Base-by-base conservation (phyloP, 2,888 invertebrate genomes). In the Paralinhomoeus sp. region DNA sequence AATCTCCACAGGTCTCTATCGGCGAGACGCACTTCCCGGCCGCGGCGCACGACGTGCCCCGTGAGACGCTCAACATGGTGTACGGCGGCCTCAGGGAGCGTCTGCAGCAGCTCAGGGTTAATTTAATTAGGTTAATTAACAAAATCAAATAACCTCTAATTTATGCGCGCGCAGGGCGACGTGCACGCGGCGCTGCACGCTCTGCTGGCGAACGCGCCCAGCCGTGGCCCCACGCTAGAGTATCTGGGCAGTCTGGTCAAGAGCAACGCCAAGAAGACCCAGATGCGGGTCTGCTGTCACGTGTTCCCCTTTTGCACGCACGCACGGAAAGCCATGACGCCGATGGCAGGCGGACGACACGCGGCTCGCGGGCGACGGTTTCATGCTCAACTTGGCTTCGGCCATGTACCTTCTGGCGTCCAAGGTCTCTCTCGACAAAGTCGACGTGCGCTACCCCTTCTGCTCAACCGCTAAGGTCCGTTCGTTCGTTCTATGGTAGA, bases 381-480 rank as follows among this genome's bases (percentile, higher is more conserved):
- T 85, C 64, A 83, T 91, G 78, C 69, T 91, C 54, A 97, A 93
- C 69, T 66, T 91, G 20, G 73, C 89, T 56, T 78, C 80, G 42
- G 80, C 89, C 21, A 68, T 97, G 51, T 91, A 91, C 62, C 75
- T 80, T 64, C 69, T 97, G 22, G 78, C 85, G 0, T 73, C 80
- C 17, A 84, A 85, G 61, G 65, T 93, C 44, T 81, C 80, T 63
- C 64, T 89, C 49, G 80, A 84, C 59, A 81, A 82, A 54, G 63
- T 93, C 49, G 84, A 89, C 64, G 74, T 77, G 1, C 69, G 76
- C 53, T 93, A 89, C 69, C 80, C 81, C 27, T 85, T 82, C 68
- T n/a, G n/a, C n/a, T n/a, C n/a, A n/a, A n/a, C n/a, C n/a, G n/a
- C n/a, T n/a, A n/a, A n/a, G n/a, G n/a, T n/a, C n/a, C n/a, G n/a